Conservation (phyloP, 2,797 vertebrate species). For the Lophius americanus region DNA sequence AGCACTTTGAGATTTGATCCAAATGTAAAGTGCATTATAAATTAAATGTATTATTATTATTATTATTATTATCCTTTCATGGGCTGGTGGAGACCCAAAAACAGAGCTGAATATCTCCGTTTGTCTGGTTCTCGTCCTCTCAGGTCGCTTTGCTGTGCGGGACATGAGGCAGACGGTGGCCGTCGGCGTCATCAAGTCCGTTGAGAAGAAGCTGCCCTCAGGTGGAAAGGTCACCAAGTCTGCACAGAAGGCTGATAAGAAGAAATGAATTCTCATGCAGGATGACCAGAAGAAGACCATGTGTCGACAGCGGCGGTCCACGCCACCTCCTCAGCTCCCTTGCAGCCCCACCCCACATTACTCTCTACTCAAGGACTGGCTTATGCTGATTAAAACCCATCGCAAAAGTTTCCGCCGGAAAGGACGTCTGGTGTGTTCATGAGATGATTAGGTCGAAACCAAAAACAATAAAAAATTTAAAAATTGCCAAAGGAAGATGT, state of each 20-base stretch:
- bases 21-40: too few species aligned
- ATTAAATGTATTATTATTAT: too few species aligned
- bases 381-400: conserved; percentile 85
- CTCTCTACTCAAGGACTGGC: conserved; percentile 84
- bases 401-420: conserved; percentile 87
- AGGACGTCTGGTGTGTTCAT: conserved; percentile 65
- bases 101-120: neutral
- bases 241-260: conserved; percentile 79
- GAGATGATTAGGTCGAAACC: conserved; percentile 58
- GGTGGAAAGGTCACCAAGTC: conserved; percentile 82
- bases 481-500: conserved; percentile 51
- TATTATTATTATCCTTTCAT: too few species aligned
- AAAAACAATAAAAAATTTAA: conserved; percentile 73
- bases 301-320: conserved; percentile 43
- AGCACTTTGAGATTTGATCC: too few species aligned
- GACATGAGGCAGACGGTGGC: conserved; percentile 87
- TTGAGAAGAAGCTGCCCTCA: conserved; percentile 72
- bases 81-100: too few species aligned
- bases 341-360: conserved; percentile 59
- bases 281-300: conserved; percentile 46
- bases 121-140: neutral
- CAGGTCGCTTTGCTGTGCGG: conserved; percentile 81
- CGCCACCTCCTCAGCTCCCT: conserved; percentile 32
- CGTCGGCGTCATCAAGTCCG: conserved; percentile 83
- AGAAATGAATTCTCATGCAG: conserved; percentile 77